A percentile compares a stretch with the other conserved stretches of the same genome.
These are phyloP conservation scores for Erebia palarica DNA, from an alignment of 2,888 invertebrate species.

Conservation along the genomic window DNA sequence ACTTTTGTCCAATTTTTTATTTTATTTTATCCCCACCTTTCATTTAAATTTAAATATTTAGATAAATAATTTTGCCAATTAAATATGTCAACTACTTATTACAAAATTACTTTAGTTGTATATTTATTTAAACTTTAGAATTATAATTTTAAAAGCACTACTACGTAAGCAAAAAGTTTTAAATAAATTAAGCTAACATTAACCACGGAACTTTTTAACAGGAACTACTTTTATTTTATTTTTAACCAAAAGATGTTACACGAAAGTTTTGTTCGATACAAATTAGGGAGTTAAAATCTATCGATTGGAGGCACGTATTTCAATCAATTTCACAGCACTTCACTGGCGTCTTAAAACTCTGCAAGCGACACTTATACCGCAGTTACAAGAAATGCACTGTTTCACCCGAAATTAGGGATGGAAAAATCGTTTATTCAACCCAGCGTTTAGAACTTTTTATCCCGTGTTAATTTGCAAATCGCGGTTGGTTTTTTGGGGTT, in stretches of 20 bases:
- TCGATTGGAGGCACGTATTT: conserved; percentile 61
- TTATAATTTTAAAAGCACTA: conserved; percentile 29
- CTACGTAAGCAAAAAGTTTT: conserved; percentile 23
- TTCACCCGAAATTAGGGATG: conserved; percentile 27
- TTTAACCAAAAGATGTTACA: neutral
- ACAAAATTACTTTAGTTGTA: neutral
- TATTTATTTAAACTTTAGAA: neutral
- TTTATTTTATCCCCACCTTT: neutral
- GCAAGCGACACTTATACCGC: conserved; percentile 58
- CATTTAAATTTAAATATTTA: conserved; percentile 2
- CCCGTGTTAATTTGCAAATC: conserved; percentile 36
- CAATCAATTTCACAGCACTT: conserved; percentile 68
- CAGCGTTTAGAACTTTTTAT: conserved; percentile 9
- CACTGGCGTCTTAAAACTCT: conserved; percentile 59
- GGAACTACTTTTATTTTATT: conserved; percentile 48
- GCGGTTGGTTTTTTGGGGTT: conserved; percentile 35
- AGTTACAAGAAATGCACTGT: conserved; percentile 56
- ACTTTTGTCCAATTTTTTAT: conserved; percentile 6
- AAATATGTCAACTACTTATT: neutral
- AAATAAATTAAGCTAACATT: conserved; percentile 27
- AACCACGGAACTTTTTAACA: conserved; percentile 48
- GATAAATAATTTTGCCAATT: neutral
- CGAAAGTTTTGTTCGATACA: conserved; percentile 32
- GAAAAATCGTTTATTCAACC: neutral
- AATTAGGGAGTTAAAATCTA: conserved; percentile 44